Percentiles rank a stretch among this genome's conserved stretches.
These are phyloP conservation scores for Cryptocephalus moraei DNA, from an alignment of 2,888 invertebrate species.

Conservation along the genomic window DNA sequence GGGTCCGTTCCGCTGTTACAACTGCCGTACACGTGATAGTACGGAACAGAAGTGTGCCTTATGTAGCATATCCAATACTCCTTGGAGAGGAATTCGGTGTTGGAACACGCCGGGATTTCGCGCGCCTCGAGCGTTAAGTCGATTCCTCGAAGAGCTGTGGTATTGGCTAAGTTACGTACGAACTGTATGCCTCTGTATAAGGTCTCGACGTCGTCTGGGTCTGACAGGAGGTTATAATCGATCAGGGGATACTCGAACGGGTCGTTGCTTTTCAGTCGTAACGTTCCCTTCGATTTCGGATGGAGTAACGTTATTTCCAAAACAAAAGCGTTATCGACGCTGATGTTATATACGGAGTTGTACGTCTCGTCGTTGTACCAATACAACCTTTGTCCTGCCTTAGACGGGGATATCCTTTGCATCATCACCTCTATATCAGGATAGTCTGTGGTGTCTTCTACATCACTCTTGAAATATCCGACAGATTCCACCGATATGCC, in stretches of 20 bases:
- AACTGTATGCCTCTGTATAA: slow-evolving; percentile 42
- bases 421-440: slow-evolving; percentile 3
- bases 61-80: slow-evolving; percentile 58
- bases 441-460: neutral
- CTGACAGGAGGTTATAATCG: slow-evolving; percentile 54
- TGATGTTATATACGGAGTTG: slow-evolving; percentile 32
- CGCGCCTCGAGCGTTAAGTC: slow-evolving; percentile 30
- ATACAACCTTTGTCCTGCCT: neutral
- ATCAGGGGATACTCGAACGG: slow-evolving; percentile 42
- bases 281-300: slow-evolving; percentile 47
- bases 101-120: slow-evolving; percentile 34
- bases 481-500: neutral
- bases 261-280: slow-evolving; percentile 27
- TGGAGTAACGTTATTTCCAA: slow-evolving; percentile 18
- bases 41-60: slow-evolving; percentile 19
- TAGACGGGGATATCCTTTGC: neutral
- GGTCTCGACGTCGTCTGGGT: slow-evolving; percentile 37
- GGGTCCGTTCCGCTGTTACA: slow-evolving; percentile 55
- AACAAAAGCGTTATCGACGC: slow-evolving; percentile 4
- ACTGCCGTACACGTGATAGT: slow-evolving; percentile 57
- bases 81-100: slow-evolving; percentile 42
- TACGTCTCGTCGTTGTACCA: slow-evolving; percentile 20
- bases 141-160: slow-evolving; percentile 42
- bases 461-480: slow-evolving; percentile 2
- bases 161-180: slow-evolving; percentile 36